phyloP scores from a whole-genome alignment of 2,888 invertebrate genomes.

The Ophraella communa region DNA sequence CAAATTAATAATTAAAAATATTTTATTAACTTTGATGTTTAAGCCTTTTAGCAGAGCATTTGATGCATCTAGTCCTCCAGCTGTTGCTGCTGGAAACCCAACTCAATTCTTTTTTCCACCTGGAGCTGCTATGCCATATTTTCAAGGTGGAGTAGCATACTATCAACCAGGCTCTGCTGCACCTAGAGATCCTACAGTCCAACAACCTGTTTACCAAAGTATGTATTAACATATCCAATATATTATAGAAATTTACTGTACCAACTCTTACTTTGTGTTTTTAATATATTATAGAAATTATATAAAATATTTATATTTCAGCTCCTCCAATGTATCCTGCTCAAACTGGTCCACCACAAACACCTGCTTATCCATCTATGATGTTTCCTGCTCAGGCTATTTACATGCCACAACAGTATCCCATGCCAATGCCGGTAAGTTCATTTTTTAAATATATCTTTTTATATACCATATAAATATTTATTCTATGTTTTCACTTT shows the following conservation, averaged over 20 bases:
- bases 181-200: constrained; percentile 52
- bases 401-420: constrained; percentile 61
- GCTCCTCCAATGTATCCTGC: constrained; percentile 57
- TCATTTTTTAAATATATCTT: not conserved
- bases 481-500: not conserved
- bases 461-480: not conserved
- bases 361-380: constrained; percentile 57
- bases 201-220: constrained; percentile 57
- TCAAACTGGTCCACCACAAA: constrained; percentile 56
- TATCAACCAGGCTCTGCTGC: constrained; percentile 48
- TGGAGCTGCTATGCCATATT: constrained; percentile 56
- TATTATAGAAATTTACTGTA: not conserved
- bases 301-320: constrained; percentile 26
- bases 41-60: constrained; percentile 63
- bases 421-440: constrained; percentile 61
- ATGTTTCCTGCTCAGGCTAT: constrained; percentile 59
- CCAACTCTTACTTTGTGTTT: too few species aligned
- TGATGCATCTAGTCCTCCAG: constrained; percentile 64
- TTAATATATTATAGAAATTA: not conserved
- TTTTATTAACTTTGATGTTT: not conserved
- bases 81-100: constrained; percentile 59
- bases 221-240: constrained; percentile 32
- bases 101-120: constrained; percentile 58
- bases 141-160: constrained; percentile 57
- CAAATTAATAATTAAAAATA: not conserved